Base-by-base conservation (phyloP, 2,113 vertebrate species). In the Gopherus evgoodei region DNA sequence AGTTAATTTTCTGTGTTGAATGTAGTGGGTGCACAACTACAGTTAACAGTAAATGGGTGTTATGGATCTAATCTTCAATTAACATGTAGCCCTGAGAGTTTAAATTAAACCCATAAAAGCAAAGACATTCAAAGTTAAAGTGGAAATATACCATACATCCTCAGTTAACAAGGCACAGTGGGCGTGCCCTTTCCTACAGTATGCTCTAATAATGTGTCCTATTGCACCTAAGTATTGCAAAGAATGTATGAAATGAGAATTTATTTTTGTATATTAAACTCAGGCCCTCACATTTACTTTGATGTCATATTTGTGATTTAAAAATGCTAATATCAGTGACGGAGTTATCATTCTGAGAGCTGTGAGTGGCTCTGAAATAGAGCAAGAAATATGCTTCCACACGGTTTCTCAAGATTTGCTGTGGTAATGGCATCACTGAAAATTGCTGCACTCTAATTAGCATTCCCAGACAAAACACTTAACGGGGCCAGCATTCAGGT, bases 201-300 rank as follows among this genome's bases (percentile, higher is more conserved):
- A 0, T 85, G 62, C 81, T 92, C 53, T 91, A 91, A 91, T 96
- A 81, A n/a, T 65, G 54, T 87, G 81, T 87, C 50, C 65, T 90
- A 29, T 95, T 94, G 96, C 92, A 52, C 79, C 91, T 49, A 85
- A 90, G 81, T 85, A 90, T 87, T 88, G 84, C 81, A 69, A 83
- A 96, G 76, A 44, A 53, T 85, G 59, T 56, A 24, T 86, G 87
- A 84, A 94, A 91, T 93, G 76, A 95, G 76, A 95, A 80, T 96
- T 95, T 95, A 91, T 95, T 96, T 94, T 90, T 79, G 79, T 91
- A 44, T 38, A 75, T 96, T 88, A 86, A 96, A 94, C 81, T 92
- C 89, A 94, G 69, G 78, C 0, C 2, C 57, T 83, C 90, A 91
- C 4, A 0, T 4, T 85, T 93, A 85, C 86, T 91, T 94, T 93